phyloP scores from a whole-genome alignment of 2,797 vertebrate genomes.

The Sebastes taczanowskii region DNA sequence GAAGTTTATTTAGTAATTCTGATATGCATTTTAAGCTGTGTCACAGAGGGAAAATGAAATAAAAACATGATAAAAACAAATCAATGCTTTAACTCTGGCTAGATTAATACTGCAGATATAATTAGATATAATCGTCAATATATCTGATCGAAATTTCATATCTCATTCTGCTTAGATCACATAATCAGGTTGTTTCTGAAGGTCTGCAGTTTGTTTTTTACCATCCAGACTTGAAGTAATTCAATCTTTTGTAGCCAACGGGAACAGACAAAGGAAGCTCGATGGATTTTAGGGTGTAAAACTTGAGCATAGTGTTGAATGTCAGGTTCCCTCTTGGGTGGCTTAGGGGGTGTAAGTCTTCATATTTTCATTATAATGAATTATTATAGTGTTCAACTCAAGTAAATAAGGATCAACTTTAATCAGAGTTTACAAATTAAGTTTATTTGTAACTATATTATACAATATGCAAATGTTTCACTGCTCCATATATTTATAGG shows the following conservation, averaged over 20 bases:
- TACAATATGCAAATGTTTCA: background rate
- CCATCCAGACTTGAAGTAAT: background rate
- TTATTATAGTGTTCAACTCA: background rate
- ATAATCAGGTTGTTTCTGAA: background rate
- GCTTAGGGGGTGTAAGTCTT: background rate
- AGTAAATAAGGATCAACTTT: background rate
- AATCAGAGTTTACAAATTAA: background rate
- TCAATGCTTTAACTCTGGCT: background rate
- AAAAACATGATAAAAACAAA: background rate
- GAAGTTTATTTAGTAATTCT: background rate
- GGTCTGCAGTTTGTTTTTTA: background rate
- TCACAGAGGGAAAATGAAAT: background rate
- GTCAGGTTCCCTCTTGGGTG: constrained; percentile 2
- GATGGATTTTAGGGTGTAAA: background rate
- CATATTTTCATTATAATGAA: background rate
- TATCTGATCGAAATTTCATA: background rate
- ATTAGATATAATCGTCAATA: background rate
- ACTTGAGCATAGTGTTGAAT: constrained; percentile 3
- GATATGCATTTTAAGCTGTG: background rate
- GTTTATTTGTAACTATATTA: background rate
- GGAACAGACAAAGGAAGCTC: constrained; percentile 7
- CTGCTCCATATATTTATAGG: background rate
- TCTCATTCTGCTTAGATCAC: background rate
- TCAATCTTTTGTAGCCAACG: background rate
- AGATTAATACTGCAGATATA: no score